Evolutionary conservation across 2,113 vertebrate genomes (phyloP).

Genomic region (Symphodus melops): DNA sequence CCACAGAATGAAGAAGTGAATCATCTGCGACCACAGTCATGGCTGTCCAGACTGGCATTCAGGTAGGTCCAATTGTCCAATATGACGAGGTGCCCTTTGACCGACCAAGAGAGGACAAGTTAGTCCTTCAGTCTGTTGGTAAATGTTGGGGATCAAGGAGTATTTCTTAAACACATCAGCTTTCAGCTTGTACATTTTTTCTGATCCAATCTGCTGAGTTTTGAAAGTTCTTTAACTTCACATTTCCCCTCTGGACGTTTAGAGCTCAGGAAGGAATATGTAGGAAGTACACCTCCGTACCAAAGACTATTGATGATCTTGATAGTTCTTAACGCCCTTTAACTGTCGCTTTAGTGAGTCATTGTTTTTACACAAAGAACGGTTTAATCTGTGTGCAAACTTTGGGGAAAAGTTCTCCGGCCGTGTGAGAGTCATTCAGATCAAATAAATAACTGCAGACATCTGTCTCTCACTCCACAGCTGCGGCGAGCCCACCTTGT

Average conservation of each 20-base stretch:
- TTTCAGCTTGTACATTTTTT: neutral
- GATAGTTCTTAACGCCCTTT: neutral
- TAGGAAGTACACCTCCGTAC: no score
- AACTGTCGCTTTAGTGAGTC: neutral
- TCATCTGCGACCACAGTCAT: slow-evolving; percentile 54
- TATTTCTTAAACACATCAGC: no score
- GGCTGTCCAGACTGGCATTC: slow-evolving; percentile 81
- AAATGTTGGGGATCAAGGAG: neutral
- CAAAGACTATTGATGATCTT: no score
- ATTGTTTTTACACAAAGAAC: neutral
- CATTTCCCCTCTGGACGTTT: no score
- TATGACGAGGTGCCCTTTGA: neutral
- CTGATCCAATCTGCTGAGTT: neutral
- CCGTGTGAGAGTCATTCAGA: slow-evolving; percentile 19
- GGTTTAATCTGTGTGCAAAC: neutral
- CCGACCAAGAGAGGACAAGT: neutral
- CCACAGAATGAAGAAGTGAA: slow-evolving; percentile 77
- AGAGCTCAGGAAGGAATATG: no score
- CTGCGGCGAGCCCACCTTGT: slow-evolving; percentile 65
- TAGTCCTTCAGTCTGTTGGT: neutral
- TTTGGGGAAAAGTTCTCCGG: neutral
- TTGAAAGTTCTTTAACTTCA: no score
- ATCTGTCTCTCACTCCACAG: slow-evolving; percentile 37
- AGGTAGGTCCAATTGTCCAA: slow-evolving; percentile 61
- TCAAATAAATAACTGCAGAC: slow-evolving; percentile 40